These are phyloP conservation scores for Dysdera silvatica DNA, from an alignment of 1,140 invertebrate genomes.

Conservation along the genomic window DNA sequence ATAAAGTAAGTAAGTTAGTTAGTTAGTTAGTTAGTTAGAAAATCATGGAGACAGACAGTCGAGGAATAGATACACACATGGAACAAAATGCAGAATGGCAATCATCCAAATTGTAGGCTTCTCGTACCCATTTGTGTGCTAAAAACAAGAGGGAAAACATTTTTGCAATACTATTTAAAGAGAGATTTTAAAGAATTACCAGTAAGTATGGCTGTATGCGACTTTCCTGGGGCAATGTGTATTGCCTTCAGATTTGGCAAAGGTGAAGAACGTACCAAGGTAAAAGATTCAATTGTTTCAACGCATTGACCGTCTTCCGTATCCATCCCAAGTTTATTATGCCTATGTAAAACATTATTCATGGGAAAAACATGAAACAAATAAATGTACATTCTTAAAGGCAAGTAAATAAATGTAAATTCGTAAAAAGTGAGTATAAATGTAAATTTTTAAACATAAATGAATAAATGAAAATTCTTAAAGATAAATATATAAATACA, in stretches of 20 bases:
- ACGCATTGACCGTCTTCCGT: slow-evolving; percentile 27
- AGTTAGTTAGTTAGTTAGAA: too few species aligned
- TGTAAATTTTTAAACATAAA: not conserved
- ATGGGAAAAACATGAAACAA: not conserved
- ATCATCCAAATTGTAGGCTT: too few species aligned
- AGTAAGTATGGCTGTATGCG: slow-evolving; percentile 42
- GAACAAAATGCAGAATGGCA: too few species aligned
- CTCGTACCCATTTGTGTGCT: too few species aligned
- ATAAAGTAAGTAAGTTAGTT: too few species aligned
- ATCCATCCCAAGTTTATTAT: slow-evolving; percentile 45
- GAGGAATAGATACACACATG: too few species aligned
- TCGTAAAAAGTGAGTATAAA: not conserved
- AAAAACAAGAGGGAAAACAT: too few species aligned
- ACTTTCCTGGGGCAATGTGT: slow-evolving; percentile 41
- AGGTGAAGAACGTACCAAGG: slow-evolving; percentile 36
- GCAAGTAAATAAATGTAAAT: not conserved
- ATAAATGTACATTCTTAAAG: not conserved
- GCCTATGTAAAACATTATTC: slow-evolving; percentile 33
- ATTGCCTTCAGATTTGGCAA: slow-evolving; percentile 35
- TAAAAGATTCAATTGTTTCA: slow-evolving; percentile 41
- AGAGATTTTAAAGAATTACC: slow-evolving; percentile 32
- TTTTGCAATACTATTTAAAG: too few species aligned
- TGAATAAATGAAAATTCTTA: too few species aligned
- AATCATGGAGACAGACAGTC: too few species aligned
- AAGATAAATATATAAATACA: too few species aligned